Evolutionary conservation across 2,888 invertebrate species (phyloP), one percentile per base, ranked within the genome.

Genomic region (Strigamia crassipes): DNA sequence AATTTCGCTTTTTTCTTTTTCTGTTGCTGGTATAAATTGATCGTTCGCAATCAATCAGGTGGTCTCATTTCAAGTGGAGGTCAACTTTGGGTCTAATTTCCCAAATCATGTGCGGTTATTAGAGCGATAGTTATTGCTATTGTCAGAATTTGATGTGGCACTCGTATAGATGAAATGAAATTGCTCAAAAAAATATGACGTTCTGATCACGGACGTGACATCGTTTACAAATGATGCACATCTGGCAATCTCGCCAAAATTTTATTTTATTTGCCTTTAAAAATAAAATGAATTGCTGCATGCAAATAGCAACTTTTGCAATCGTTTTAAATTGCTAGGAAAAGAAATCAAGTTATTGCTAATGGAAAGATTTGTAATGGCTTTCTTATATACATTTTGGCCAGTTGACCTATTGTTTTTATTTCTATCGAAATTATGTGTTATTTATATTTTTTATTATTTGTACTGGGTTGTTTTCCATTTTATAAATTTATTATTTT

Each of bases 1-100:
- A 56, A 56, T 18, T 56, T 15, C 56, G 21, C 3, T 56, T 18
- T 56, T 56, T 18, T 56, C 27, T 73, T 61, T 27, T 15, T 6
- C 5, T 73, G 23, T 23, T 31, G 73, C 6, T 73, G 15, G 27
- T 27, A 27, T 73, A 27, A 73, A 73, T 73, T 73, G 73, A 73
- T 73, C 73, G 73, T 73, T 31, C 23, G 73, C 73, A 73, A 73
- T 73, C 73, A 73, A 73, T 73, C 73, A 73, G 31, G 73, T 73
- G 73, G 10, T 73, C 73, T 10, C 73, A 31, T 73, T 73, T 73
- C 27, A 13, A 73, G 73, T 31, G 13, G 73, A 73, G 73, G 73
- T 73, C 73, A 73, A 73, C 73, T 27, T 12, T 73, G 31, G 73
- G n/a, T 31, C 31, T 73, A 73, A 73, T 73, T 73, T 73, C 31